Base-by-base conservation (phyloP, 2,797 vertebrate genomes). In the Sebastes minor region DNA sequence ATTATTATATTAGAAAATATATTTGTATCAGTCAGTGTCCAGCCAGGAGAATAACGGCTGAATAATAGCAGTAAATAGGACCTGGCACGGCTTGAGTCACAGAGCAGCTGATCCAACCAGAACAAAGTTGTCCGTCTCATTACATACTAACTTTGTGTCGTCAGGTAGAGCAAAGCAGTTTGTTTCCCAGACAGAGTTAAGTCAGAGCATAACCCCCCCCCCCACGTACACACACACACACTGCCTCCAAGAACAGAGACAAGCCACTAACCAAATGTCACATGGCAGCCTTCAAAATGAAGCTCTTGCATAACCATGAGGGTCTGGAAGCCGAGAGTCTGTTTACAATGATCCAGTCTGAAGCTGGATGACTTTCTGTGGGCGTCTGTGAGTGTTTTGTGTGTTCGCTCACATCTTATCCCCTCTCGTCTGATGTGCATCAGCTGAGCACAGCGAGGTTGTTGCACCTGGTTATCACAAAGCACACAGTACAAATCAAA, bases 221-320 rank as follows among this genome's bases (percentile, higher is more conserved):
- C 2, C 14, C 11, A 28, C 27, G 5, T 28, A 28, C 53, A 62
- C 55, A 71, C 33, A 42, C 35, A 73, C 8, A 35, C 71, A n/a
- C 38, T 13, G 68, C 30, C 66, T 64, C 61, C 60, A 60, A 79
- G 67, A 82, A 65, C 74, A 76, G 63, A 88, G 74, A 81, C 77
- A 83, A 74, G 76, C 75, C 71, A 71, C 88, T 74, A 70, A 92
- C 76, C 74, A 90, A 92, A 88, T 86, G 83, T 90, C 91, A 92
- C 90, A 90, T 90, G 91, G 77, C 84, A 80, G 76, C 66, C 76
- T 91, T 90, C 83, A 90, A 90, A 93, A 90, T 86, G 82, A 89
- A 88, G 74, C 72, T 86, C 63, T 91, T 94, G 86, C 87, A 82
- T 91, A 94, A 93, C 86, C 71, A 78, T 20, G 56, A 83, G 71